Conservation (phyloP, 2,797 vertebrate genomes). For the Liparis tanakae region DNA sequence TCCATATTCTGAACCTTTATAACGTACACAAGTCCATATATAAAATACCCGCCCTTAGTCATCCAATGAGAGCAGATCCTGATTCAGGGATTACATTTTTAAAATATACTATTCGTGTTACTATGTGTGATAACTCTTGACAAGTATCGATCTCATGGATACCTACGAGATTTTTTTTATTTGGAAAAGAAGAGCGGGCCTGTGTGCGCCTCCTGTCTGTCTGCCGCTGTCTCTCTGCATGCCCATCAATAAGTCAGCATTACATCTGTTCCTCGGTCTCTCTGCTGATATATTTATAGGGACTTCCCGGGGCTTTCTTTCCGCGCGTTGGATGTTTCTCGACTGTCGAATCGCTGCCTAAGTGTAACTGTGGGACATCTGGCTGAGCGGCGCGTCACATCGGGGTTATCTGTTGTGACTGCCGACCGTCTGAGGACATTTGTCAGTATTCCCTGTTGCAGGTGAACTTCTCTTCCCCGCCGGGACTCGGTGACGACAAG, state of each 20-base stretch:
- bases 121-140: background rate
- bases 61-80: background rate
- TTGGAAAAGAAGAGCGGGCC: background rate
- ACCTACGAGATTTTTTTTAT: background rate
- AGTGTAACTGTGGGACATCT: conserved; percentile 58
- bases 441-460: conserved; percentile 66
- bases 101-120: too few species aligned
- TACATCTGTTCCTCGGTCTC: conserved; percentile 37
- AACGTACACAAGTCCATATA: background rate
- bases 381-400: conserved; percentile 38
- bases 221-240: conserved; percentile 29
- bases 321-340: conserved; percentile 39
- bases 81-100: background rate
- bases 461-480: conserved; percentile 51
- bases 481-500: conserved; percentile 61
- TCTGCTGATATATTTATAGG: conserved; percentile 57
- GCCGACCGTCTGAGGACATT: conserved; percentile 70
- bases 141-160: background rate
- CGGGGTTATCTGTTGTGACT: conserved; percentile 67
- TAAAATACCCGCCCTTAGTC: background rate
- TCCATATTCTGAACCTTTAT: too few species aligned
- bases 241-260: conserved; percentile 54
- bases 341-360: conserved; percentile 56
- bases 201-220: conserved; percentile 20
- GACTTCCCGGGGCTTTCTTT: conserved; percentile 55